Base-by-base conservation (phyloP, 2,113 vertebrate species). In the Oreochromis tanganicae region DNA sequence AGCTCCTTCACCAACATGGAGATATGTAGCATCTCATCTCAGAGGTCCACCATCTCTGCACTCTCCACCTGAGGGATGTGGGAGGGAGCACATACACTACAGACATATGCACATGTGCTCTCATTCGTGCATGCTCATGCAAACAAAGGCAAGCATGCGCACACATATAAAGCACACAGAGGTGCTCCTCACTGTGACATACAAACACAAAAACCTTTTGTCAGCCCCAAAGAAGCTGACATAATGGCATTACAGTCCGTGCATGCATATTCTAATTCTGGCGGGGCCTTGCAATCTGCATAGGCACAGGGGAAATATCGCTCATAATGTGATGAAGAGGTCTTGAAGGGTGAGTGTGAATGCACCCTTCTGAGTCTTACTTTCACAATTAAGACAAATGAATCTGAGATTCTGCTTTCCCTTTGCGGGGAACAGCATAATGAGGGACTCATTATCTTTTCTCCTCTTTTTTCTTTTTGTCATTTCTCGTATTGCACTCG, bases 1-100 rank as follows among this genome's bases (percentile, higher is more conserved):
- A 98, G 98, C 93, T 98, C 98, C 4, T 99, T 98, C 96, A 99
- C 98, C 94, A 99, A 99, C 93, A 97, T 99, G 96, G 98, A 99
- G 96, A 98, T 99, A 94, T 98, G 98, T 56, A 99, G 98, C 80
- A 96, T 99, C 94, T 98, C 98, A 41, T 99, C 98, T 32, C 98
- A 97, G 92, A 96, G 89, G 85, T 99, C 98, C 75, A 97, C 97
- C 83, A 96, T 99, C 86, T 99, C 98, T 87, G 96, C 97, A 1
- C 95, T 99, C 88, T 98, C 98, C 80, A 97, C 97, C 16, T 98
- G 96, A 98, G 36, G 38, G 61, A 38, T 36, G 24, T 94, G 7
- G 97, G 93, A 97, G 5, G 56, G 48, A 19, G 80, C 55, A 24
- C 48, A 9, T 8, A 2, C 11, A 66, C 17, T 14, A 56, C 32